Conservation (phyloP, 2,888 invertebrate genomes). For the Acleris holmiana region DNA sequence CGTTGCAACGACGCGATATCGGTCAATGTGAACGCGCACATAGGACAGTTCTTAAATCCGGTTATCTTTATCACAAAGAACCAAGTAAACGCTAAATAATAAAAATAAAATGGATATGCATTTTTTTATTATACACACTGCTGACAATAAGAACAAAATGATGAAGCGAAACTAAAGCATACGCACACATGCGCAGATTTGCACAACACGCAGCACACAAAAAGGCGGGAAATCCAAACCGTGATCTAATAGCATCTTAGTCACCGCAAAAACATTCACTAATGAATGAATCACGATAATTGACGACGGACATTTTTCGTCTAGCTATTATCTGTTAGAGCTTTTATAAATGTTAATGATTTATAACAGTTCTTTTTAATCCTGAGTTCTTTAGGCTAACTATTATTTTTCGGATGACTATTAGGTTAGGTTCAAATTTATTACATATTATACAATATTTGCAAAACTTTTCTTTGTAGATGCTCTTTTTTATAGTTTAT, state of each 20-base stretch:
- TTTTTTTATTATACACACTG: conserved; percentile 2
- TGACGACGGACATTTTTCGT: conserved; percentile 18
- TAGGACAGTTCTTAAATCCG: too few relatives aligned
- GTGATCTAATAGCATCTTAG: conserved; percentile 36
- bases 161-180: conserved; percentile 33
- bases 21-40: too few relatives aligned
- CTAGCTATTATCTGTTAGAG: background rate
- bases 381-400: too few relatives aligned
- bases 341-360: too few relatives aligned
- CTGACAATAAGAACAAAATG: conserved; percentile 5
- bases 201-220: conserved; percentile 12
- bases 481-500: too few relatives aligned
- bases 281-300: conserved; percentile 4
- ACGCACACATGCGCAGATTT: conserved; percentile 27
- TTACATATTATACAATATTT: too few relatives aligned
- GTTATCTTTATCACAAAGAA: too few relatives aligned
- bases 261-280: conserved; percentile 41
- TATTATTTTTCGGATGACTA: too few relatives aligned
- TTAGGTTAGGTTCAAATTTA: too few relatives aligned
- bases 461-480: too few relatives aligned
- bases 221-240: conserved; percentile 10
- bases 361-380: too few relatives aligned
- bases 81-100: background rate
- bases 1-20: too few relatives aligned
- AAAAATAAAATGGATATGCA: background rate